Base-by-base conservation (phyloP, 1,140 invertebrate species). In the Drosophila quadrilineata region DNA sequence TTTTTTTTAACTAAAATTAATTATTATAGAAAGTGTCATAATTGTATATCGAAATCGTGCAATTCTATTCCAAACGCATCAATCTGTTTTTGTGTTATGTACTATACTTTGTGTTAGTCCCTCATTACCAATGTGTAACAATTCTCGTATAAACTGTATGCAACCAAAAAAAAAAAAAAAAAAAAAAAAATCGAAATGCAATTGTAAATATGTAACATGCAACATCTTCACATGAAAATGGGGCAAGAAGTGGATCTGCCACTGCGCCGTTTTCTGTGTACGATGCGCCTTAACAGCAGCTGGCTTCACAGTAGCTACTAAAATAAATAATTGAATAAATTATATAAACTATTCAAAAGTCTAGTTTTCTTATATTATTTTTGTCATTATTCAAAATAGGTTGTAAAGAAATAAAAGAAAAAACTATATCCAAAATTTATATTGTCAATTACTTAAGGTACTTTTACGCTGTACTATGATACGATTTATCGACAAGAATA, bases 191-290 rank as follows among this genome's bases (percentile, higher is more conserved):
- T n/a, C n/a, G 26, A 17, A 46, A n/a, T 33, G 19, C 43, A 49
- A 24, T 14, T 58, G 62, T 65, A 64, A 64, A 64, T 57, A 64
- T 64, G 52, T 57, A 64, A 57, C 48, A 64, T 64, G 60, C 31
- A 38, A 46, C 21, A 29, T 63, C 8, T 36, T 10, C 56, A 57
- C 41, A 45, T 38, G 33, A 24, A 21, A 33, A 19, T 8, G 26
- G 14, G 4, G 48, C 35, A 6, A 16, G 4, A 8, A 8, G 6
- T 43, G 14, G 4, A 3, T 19, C n/a, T 41, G 31, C 12, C 3
- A 45, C 33, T 59, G 36, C 45, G 14, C 46, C n/a, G 6, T 14
- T 28, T 19, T 14, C 31, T 63, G 59, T 31, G 41, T 22, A 36
- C 28, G 19, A 58, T 26, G 48, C 62, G 53, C 54, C 62, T 65